Evolutionary conservation across 2,888 invertebrate genomes (phyloP).

Genomic region (Plagiodera versicolora): DNA sequence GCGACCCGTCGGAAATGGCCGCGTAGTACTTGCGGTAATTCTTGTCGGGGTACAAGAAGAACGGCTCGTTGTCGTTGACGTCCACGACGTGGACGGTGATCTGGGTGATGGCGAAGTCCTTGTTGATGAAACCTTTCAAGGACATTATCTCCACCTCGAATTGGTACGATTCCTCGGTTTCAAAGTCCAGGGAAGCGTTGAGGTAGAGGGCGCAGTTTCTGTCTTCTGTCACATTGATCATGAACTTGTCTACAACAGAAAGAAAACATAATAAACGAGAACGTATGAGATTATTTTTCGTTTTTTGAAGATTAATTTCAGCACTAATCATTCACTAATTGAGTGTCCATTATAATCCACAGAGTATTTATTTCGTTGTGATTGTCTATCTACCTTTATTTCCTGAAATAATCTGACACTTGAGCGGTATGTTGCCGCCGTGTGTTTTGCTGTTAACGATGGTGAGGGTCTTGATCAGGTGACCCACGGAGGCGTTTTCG

Average conservation of each 20-base stretch:
- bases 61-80: conserved; percentile 87
- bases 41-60: conserved; percentile 70
- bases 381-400: conserved; percentile 79
- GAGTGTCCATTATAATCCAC: too few species aligned
- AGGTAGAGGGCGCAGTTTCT: conserved; percentile 82
- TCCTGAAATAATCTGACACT: conserved; percentile 76
- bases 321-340: too few species aligned
- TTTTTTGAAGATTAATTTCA: too few species aligned
- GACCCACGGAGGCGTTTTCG: conserved; percentile 72
- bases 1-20: conserved; percentile 72
- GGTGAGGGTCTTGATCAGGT: conserved; percentile 69
- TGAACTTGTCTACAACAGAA: conserved; percentile 71
- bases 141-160: conserved; percentile 79
- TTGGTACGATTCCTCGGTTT: conserved; percentile 71
- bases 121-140: conserved; percentile 78
- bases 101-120: conserved; percentile 71
- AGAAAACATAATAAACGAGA: too few species aligned
- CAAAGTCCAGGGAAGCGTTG: conserved; percentile 76
- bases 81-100: conserved; percentile 83
- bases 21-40: conserved; percentile 73
- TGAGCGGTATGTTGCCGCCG: conserved; percentile 70
- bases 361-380: too few species aligned
- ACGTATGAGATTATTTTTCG: too few species aligned
- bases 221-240: conserved; percentile 72
- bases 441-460: conserved; percentile 74